These are phyloP conservation scores for Corythornis leucogaster DNA, from an alignment of 2,797 vertebrate species.

Conservation along the genomic window DNA sequence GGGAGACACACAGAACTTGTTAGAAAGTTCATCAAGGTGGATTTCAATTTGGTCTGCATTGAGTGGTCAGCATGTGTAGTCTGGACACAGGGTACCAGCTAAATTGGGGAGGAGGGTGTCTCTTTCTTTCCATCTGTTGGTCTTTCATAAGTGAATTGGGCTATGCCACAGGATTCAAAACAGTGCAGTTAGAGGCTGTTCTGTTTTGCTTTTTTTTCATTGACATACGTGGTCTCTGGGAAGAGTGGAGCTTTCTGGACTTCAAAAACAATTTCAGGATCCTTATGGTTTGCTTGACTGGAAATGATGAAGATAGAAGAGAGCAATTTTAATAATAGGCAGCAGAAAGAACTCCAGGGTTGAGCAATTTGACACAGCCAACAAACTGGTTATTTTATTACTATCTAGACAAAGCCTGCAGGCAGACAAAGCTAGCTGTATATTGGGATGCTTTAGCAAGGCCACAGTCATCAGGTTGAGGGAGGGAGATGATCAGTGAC, in stretches of 20 bases:
- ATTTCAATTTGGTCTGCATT: not conserved
- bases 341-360: not conserved
- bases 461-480: not conserved
- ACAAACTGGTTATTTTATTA: not conserved
- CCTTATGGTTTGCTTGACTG: not conserved
- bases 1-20: conserved; percentile 65
- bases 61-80: conserved; percentile 2
- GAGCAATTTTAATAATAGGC: not conserved
- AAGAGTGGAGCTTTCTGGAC: not conserved
- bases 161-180: not conserved
- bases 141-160: conserved; percentile 26
- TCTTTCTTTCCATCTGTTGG: conserved; percentile 55
- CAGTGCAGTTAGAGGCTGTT: not conserved
- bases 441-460: not conserved
- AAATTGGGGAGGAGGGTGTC: conserved; percentile 36
- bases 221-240: accelerated
- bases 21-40: conserved; percentile 74
- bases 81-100: not conserved
- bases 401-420: not conserved
- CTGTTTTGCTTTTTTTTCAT: not conserved
- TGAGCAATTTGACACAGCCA: not conserved
- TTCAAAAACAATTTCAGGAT: not conserved
- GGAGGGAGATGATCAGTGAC: not conserved
- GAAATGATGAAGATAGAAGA: not conserved
- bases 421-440: not conserved